Evolutionary conservation across 2,113 vertebrate species (phyloP).

Genomic region (Nothobranchius kuhntae): DNA sequence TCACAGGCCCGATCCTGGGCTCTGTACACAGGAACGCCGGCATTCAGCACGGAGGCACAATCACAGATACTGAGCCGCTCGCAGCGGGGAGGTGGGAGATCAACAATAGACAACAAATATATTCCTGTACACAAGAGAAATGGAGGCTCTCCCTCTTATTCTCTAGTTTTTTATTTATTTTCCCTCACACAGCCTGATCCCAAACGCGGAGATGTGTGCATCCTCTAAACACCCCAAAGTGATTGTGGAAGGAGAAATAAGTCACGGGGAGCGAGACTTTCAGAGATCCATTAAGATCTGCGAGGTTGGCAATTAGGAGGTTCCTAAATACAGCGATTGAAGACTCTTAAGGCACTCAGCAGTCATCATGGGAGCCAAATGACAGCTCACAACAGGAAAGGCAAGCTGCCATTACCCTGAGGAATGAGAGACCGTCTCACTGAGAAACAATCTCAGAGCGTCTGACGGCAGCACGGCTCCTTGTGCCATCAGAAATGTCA

Average conservation of each 20-base stretch:
- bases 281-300: conserved; percentile 55
- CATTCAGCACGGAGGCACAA: conserved; percentile 36
- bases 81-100: conserved; percentile 25
- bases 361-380: conserved; percentile 43
- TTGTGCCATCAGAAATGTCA: conserved; percentile 21
- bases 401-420: conserved; percentile 57
- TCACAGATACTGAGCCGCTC: conserved; percentile 31
- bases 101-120: conserved; percentile 21
- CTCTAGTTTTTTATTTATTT: conserved; percentile 7
- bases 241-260: neutral
- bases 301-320: conserved; percentile 54
- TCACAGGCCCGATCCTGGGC: conserved; percentile 23
- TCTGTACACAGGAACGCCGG: conserved; percentile 18
- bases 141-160: neutral
- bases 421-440: conserved; percentile 31
- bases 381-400: conserved; percentile 52
- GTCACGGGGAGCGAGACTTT: conserved; percentile 20
- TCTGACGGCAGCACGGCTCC: conserved; percentile 20
- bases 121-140: conserved; percentile 17
- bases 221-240: conserved; percentile 5
- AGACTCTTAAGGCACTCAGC: conserved; percentile 50
- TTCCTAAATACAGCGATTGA: conserved; percentile 44
- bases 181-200: neutral
- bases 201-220: conserved; percentile 5
- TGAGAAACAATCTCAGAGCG: conserved; percentile 13